Conservation (phyloP, 2,113 vertebrate genomes). For the Pipra filicauda region DNA sequence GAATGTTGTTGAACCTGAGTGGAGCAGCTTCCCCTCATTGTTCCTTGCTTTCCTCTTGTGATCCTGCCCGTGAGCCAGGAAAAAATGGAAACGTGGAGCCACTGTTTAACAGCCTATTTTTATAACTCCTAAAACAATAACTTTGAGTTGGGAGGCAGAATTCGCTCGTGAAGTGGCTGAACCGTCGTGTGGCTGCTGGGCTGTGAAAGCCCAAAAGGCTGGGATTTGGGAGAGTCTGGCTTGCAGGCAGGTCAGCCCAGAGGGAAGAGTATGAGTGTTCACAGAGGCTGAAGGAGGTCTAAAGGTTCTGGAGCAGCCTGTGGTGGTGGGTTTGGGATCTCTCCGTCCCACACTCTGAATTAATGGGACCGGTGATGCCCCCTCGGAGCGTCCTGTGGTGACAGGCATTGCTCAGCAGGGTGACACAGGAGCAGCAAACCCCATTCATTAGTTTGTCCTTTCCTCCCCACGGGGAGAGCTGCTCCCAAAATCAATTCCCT, state of each 20-base stretch:
- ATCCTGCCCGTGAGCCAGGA: fast-evolving
- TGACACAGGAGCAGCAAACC: background rate
- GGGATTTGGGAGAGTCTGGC: background rate
- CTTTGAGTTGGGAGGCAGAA: background rate
- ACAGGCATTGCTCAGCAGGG: background rate
- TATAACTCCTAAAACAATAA: background rate
- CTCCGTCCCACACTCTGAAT: background rate
- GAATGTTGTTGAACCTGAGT: background rate
- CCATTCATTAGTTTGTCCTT: background rate
- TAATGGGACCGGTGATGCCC: background rate
- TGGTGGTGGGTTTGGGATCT: fast-evolving
- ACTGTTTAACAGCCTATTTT: background rate
- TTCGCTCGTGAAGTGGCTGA: background rate
- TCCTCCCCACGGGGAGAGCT: background rate
- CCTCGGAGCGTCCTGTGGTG: background rate
- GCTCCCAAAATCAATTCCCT: slow-evolving; percentile 17
- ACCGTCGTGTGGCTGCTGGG: fast-evolving
- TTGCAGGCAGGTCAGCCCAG: background rate
- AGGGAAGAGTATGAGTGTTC: background rate
- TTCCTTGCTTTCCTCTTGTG: background rate
- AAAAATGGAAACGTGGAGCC: background rate
- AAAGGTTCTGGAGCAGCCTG: background rate
- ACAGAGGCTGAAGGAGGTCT: background rate
- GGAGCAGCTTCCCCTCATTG: background rate
- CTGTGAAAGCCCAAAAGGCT: fast-evolving